Base-by-base conservation (phyloP, 2,888 invertebrate genomes). In the Stratiomys singularior region DNA sequence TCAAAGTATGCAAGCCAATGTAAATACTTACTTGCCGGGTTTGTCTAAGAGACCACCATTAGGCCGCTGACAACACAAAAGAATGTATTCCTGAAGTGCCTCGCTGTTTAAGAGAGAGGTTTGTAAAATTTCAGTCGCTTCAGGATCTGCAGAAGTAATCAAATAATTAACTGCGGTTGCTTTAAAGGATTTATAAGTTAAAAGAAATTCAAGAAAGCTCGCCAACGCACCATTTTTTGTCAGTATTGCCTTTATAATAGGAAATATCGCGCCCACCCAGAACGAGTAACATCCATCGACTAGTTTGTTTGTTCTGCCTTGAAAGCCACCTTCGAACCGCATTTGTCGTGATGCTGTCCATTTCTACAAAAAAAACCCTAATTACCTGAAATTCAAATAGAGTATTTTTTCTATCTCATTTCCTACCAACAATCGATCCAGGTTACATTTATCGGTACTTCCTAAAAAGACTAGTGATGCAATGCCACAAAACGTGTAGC, bases 231-330 rank as follows among this genome's bases (percentile, higher is more conserved):
- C 88, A 81, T 88, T 89, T 85, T 90, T 87, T 18, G 87, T 85
- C 74, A 95, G 88, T 80, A 95, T 89, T 78, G 92, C 91, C 85
- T 96, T 94, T 60, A 98, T 90, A 63, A 98, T 90, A 23, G 97
- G 96, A 85, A 98, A 94, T 63, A 93, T 91, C 71, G 95, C 98
- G 30, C 97, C 98, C 88, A 97, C 97, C 99, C 99, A 99, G 88
- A 98, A 99, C 0, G 98, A 98, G 86, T 99, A 99, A 87, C 99
- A 99, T 1, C 96, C 96, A 89, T 99, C 99, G 0, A 99, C 99
- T 81, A 99, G 89, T 88, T 99, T 99, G 88, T 99, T 99, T 1
- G 99, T 98, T 83, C 99, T 91, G 0, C 99, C 99, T 89, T 97
- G 94, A 85, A 99, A 99, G 7, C 99, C 99, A 37, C 99, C 99